Evolutionary conservation across 2,797 vertebrate species (phyloP), one percentile per base, ranked within the genome.

Genomic region (Triplophysa bombifrons): DNA sequence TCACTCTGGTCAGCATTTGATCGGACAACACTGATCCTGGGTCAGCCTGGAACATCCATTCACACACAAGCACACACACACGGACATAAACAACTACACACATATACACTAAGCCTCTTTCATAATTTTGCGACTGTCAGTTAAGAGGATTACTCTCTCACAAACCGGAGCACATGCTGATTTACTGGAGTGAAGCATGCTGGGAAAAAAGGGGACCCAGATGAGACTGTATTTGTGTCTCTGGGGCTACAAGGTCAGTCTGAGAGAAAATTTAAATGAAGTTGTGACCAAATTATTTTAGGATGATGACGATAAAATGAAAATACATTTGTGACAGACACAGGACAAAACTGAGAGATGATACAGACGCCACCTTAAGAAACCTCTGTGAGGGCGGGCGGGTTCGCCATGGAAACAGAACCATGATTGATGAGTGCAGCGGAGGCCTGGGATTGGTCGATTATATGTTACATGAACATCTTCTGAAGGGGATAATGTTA

Each of bases 61-160:
- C 78, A 48, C 4, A 69, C 27, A 4, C 27, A 30, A 3, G 0
- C 58, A 27, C 27, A 27, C 27, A 4, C 27, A 30, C 27, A 4
- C 34, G 5, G 10, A 53, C 55, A 4, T 3, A 27, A 27, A 27
- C 25, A 27, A 27, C 25, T 22, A 27, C 78, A 48, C 74, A 38
- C 5, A 70, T 58, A 58, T 25, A 4, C 14, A 27, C 53, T 81
- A 82, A 82, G 74, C 76, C 74, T 78, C 65, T 76, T 74, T 78
- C 83, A 75, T 84, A 83, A 86, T 85, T 82, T 73, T 1, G 9
- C 51, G 61, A 66, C 81, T 83, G 86, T 83, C 74, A 78, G 77
- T 61, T 86, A 84, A 87, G 82, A 85, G 86, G 84, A 86, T 84
- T 84, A 61, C 65, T 74, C 71, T 11, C 12, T 55, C 22, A 46